Evolutionary conservation across 2,888 invertebrate species (phyloP), one percentile per base, ranked within the genome.

Genomic region (Panzeria rudis): DNA sequence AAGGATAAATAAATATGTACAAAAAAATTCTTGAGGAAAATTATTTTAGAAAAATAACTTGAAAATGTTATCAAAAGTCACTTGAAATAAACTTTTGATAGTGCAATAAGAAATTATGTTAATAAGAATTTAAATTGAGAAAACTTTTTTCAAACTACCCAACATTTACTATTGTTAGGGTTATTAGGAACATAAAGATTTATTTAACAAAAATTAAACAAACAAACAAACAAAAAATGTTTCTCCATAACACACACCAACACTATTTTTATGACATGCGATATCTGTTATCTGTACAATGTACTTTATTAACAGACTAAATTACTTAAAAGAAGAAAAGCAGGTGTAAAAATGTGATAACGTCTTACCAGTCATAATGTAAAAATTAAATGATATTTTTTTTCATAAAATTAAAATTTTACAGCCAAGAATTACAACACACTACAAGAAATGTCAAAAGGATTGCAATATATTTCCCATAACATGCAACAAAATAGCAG

Each of bases 11-110:
- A n/a, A n/a, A n/a, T n/a, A n/a, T n/a, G n/a, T 29, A 50, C 38
- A 64, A 25, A 47, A 44, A 73, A 80, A 66, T 73, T 73, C 66
- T 52, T 59, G 13, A 15, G n/a, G n/a, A 59, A 59, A 56, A 66
- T 66, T 50, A 52, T 6, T 17, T 23, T 9, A 50, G 41, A 41
- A 50, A 35, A 73, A 50, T 38, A 54, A 23, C 41, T 62, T 52
- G 0, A 13, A 41, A 79, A 54, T 38, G 64, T 17, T 38, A 59
- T 17, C 17, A 15, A 29, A n/a, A 25, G 9, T 32, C 59, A 35
- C n/a, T 29, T 56, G 20, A 77, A 59, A 11, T 17, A 7, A 15
- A 50, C 1, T 20, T 61, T 35, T 25, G 3, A 4, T 23, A 23
- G 38, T 11, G 13, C n/a, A 52, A 44, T 17, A 59, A 59, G n/a